phyloP scores from a whole-genome alignment of 2,888 invertebrate genomes.

The Cheilosia vernalis region DNA sequence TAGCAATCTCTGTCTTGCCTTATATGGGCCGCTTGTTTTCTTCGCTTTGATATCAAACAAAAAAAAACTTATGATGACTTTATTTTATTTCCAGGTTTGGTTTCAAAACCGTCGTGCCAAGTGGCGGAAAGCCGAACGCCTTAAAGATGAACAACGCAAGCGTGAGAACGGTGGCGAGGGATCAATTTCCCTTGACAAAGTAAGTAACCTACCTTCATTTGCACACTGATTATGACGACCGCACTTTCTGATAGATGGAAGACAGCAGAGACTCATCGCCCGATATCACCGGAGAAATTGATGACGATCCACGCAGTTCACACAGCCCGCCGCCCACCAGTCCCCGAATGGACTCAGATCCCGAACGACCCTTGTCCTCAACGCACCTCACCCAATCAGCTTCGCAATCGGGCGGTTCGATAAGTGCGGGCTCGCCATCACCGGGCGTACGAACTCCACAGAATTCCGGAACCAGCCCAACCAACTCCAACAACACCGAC shows the following conservation, averaged over 20 bases:
- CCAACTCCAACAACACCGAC: constrained; percentile 85
- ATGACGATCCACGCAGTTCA: constrained; percentile 82
- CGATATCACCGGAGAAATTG: constrained; percentile 83
- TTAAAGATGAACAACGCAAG: constrained; percentile 95
- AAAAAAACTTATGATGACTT: not conserved
- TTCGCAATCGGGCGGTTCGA: constrained; percentile 84
- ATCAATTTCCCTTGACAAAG: constrained; percentile 86
- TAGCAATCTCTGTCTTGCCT: no score
- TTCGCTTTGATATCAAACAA: not conserved
- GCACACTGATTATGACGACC: not conserved
- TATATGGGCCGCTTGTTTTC: not conserved
- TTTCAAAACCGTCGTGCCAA: constrained; percentile 96
- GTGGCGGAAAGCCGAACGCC: constrained; percentile 95
- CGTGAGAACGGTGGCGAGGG: constrained; percentile 89
- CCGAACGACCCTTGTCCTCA: constrained; percentile 83
- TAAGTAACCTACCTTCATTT: constrained; percentile 71
- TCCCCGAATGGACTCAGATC: constrained; percentile 82
- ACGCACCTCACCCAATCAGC: constrained; percentile 82
- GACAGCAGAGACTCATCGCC: constrained; percentile 84
- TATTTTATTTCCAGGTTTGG: constrained; percentile 88
- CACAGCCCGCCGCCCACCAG: constrained; percentile 82
- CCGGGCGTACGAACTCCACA: constrained; percentile 82
- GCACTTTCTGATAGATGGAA: constrained; percentile 78
- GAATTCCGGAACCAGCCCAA: constrained; percentile 84
- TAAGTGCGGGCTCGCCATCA: constrained; percentile 83